A percentile compares a stretch with the other conserved stretches of the same genome.
Evolutionary conservation across 2,113 vertebrate species (phyloP).

Genomic region (Hyperoodon ampullatus): DNA sequence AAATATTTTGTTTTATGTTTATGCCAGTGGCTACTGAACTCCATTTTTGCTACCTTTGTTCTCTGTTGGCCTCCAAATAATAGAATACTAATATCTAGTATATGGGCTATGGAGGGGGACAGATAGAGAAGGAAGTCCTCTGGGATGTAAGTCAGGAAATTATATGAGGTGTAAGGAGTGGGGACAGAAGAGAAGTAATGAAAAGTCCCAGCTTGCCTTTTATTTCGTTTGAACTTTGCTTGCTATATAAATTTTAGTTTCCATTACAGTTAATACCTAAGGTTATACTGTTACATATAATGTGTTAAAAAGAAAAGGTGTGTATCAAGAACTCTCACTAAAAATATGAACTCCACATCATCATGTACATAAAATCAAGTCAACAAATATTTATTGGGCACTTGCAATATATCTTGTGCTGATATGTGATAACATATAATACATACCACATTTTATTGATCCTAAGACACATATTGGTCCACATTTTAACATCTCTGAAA

Average conservation of each 20-base stretch:
- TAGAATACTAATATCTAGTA: not conserved
- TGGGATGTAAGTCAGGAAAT: not conserved
- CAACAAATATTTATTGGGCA: conserved; percentile 6
- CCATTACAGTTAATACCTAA: not conserved
- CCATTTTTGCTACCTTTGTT: not conserved
- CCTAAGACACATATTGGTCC: not conserved
- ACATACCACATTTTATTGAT: not conserved
- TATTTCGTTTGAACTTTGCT: not conserved
- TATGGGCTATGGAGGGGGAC: not conserved
- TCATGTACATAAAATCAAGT: not conserved
- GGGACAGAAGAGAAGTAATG: not conserved
- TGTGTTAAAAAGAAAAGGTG: not conserved
- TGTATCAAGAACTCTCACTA: conserved; percentile 9
- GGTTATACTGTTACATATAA: not conserved
- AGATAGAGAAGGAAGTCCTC: not conserved
- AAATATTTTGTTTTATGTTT: not conserved
- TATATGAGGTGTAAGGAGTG: not conserved
- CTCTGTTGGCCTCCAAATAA: not conserved
- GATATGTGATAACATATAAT: not conserved
- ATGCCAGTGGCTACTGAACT: not conserved
- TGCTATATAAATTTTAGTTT: conserved; percentile 9
- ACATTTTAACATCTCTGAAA: conserved; percentile 37
- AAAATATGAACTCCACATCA: not conserved
- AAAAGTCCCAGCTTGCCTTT: not conserved
- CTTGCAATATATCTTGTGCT: not conserved